Percentiles rank a stretch among this genome's conserved stretches.
phyloP scores from a whole-genome alignment of 2,888 invertebrate genomes.

The Choreutis nemorana region DNA sequence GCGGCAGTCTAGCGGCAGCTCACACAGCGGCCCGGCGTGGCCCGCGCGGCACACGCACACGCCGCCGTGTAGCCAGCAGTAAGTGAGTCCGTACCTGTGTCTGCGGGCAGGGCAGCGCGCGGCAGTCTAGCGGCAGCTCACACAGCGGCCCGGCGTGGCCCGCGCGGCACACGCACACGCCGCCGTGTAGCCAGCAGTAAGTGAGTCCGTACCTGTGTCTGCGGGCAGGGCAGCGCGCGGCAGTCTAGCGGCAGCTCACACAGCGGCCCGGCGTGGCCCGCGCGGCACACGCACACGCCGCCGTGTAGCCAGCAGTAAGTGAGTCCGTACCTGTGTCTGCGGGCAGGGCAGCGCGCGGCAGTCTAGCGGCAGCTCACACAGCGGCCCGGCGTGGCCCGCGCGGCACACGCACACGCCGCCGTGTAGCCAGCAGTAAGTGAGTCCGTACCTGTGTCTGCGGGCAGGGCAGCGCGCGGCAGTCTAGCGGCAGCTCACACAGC shows the following conservation, averaged over 20 bases:
- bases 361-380: constrained; percentile 72
- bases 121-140: constrained; percentile 73
- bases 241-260: constrained; percentile 76
- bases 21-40: too few species aligned
- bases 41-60: too few species aligned
- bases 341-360: constrained; percentile 63
- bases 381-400: constrained; percentile 70
- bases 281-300: constrained; percentile 66
- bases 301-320: too few species aligned
- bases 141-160: constrained; percentile 74
- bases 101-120: constrained; percentile 37
- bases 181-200: constrained; percentile 55
- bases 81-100: constrained; percentile 7
- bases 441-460: constrained; percentile 12
- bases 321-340: constrained; percentile 6
- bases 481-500: constrained; percentile 57
- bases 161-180: constrained; percentile 67
- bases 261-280: constrained; percentile 70
- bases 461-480: constrained; percentile 67
- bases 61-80: too few species aligned
- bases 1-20: too few species aligned
- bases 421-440: too few species aligned
- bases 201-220: constrained; percentile 44
- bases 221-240: constrained; percentile 48
- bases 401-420: constrained; percentile 66